Evolutionary conservation across 2,113 vertebrate species (phyloP).

Genomic region (Cyprinodon brontotheroides): DNA sequence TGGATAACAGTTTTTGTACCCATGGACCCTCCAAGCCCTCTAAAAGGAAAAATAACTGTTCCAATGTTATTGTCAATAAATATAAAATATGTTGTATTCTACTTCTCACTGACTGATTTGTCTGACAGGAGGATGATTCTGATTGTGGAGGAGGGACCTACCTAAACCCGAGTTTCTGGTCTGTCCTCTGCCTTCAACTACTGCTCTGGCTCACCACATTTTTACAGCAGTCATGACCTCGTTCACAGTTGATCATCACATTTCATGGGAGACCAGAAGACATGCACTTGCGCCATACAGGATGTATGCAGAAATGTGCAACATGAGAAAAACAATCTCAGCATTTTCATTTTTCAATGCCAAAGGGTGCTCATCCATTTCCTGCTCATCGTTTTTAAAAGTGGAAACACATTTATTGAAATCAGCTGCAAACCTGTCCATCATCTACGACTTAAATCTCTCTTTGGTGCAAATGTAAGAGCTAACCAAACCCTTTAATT

Average conservation of each 20-base stretch:
- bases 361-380: constrained; percentile 73
- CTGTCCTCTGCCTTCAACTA: constrained; percentile 85
- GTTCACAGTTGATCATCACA: constrained; percentile 24
- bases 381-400: constrained; percentile 39
- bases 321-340: constrained; percentile 36
- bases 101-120: constrained; percentile 30
- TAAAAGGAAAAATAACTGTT: neutral
- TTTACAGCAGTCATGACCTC: constrained; percentile 84
- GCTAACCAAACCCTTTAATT: constrained; percentile 81
- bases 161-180: constrained; percentile 86
- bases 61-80: neutral
- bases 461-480: constrained; percentile 75
- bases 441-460: constrained; percentile 44
- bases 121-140: constrained; percentile 90
- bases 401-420: constrained; percentile 49
- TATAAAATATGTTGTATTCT: neutral
- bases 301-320: constrained; percentile 53
- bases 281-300: constrained; percentile 28
- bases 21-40: too few relatives aligned
- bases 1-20: too few relatives aligned
- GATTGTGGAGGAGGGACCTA: constrained; percentile 92
- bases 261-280: constrained; percentile 37
- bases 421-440: constrained; percentile 51
- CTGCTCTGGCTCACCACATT: constrained; percentile 89
- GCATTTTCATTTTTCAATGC: constrained; percentile 66